Evolutionary conservation across 1,140 invertebrate genomes (phyloP).

Genomic region (Drosophila micromelanica): DNA sequence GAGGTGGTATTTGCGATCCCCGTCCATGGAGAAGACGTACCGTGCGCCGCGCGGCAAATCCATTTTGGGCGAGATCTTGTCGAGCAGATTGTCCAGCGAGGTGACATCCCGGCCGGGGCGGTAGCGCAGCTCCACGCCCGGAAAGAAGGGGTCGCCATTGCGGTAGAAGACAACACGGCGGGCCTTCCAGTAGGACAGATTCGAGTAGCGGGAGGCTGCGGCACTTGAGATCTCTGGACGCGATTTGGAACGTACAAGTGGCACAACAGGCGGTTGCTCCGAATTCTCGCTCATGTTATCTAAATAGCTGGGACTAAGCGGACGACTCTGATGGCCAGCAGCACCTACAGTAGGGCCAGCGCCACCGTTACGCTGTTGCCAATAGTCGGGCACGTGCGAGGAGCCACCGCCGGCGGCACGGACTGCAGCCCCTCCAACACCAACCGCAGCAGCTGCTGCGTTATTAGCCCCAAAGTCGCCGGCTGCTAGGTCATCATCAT

Average conservation of each 20-base stretch:
- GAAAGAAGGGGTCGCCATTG: slow-evolving; percentile 96
- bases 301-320: slow-evolving; percentile 68
- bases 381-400: slow-evolving; percentile 66
- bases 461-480: slow-evolving; percentile 35
- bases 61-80: slow-evolving; percentile 92
- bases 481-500: slow-evolving; percentile 64
- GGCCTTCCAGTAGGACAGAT: slow-evolving; percentile 94
- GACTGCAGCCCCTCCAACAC: slow-evolving; percentile 22
- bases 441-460: slow-evolving; percentile 40
- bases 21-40: slow-evolving; percentile 96
- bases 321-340: slow-evolving; percentile 58
- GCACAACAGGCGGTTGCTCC: slow-evolving; percentile 80
- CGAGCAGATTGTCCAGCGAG: slow-evolving; percentile 93
- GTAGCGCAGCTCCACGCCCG: slow-evolving; percentile 94
- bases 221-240: slow-evolving; percentile 81
- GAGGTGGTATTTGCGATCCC: slow-evolving; percentile 91
- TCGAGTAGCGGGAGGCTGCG: slow-evolving; percentile 88
- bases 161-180: slow-evolving; percentile 94
- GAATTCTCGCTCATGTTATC: slow-evolving; percentile 84
- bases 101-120: slow-evolving; percentile 94
- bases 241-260: slow-evolving; percentile 80
- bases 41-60: slow-evolving; percentile 93
- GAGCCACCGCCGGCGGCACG: slow-evolving; percentile 27
- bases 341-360: slow-evolving; percentile 23
- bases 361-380: slow-evolving; percentile 73